Evolutionary conservation across 2,888 invertebrate genomes (phyloP).

Genomic region (Macropis europaea): DNA sequence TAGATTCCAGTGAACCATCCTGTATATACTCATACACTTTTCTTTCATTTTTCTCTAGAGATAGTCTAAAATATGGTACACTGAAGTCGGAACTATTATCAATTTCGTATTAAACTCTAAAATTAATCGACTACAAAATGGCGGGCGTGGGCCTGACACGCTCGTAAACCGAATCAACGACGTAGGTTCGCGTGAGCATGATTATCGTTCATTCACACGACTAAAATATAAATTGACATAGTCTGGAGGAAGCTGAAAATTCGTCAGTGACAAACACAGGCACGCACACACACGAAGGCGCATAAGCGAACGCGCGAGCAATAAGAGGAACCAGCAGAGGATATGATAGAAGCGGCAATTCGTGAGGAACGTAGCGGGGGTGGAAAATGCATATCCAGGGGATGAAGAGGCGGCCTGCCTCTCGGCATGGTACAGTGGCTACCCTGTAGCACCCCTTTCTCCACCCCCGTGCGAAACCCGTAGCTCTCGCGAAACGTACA

Average conservation of each 20-base stretch:
- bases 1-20: too few relatives aligned
- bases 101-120: too few relatives aligned
- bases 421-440: conserved; percentile 62
- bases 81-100: too few relatives aligned
- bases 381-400: conserved; percentile 67
- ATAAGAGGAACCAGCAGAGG: conserved; percentile 63
- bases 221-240: conserved; percentile 32
- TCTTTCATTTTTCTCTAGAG: too few relatives aligned
- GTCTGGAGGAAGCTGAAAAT: conserved; percentile 17
- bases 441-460: conserved; percentile 49
- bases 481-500: conserved; percentile 64
- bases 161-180: conserved; percentile 74
- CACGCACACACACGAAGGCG: conserved; percentile 3
- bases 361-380: conserved; percentile 54
- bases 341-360: conserved; percentile 55
- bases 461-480: conserved; percentile 45
- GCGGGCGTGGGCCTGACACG: conserved; percentile 58
- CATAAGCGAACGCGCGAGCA: conserved; percentile 50
- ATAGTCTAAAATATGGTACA: too few relatives aligned
- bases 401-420: conserved; percentile 66
- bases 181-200: conserved; percentile 48
- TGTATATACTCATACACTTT: too few relatives aligned
- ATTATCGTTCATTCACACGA: conserved; percentile 48
- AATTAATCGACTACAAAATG: conserved; percentile 50
- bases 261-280: neutral